A percentile compares a stretch with the other conserved stretches of the same genome.
phyloP scores from a whole-genome alignment of 2,113 vertebrate genomes.

The Corvus moneduloides region DNA sequence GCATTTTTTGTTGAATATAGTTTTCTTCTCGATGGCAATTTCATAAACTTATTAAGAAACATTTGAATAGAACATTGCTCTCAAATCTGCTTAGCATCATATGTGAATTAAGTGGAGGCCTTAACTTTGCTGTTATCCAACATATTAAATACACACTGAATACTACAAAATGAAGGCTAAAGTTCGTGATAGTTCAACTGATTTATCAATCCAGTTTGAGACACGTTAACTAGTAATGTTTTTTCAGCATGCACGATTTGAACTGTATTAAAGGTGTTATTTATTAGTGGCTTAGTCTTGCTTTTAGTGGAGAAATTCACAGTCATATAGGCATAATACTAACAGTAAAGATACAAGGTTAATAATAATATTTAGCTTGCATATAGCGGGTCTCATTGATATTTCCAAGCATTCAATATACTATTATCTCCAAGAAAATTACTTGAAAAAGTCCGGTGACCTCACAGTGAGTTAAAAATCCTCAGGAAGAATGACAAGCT shows the following conservation, averaged over 20 bases:
- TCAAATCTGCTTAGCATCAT: not conserved
- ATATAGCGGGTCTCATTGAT: not conserved
- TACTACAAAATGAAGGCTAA: not conserved
- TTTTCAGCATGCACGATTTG: not conserved
- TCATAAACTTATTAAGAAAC: not conserved
- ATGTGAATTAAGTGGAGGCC: not conserved
- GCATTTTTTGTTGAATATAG: not conserved
- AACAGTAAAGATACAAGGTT: not conserved
- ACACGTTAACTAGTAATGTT: not conserved
- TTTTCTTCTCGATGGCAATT: not conserved
- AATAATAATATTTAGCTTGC: not conserved
- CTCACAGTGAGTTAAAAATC: not conserved
- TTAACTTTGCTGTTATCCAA: not conserved
- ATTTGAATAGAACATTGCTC: not conserved
- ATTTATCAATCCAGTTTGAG: not conserved
- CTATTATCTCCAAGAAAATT: not conserved
- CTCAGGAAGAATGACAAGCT: not conserved
- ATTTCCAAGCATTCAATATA: not conserved
- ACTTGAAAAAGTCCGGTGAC: accelerated
- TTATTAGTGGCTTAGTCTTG: not conserved
- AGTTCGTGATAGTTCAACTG: not conserved
- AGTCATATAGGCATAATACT: not conserved
- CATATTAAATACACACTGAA: not conserved
- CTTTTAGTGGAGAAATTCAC: not conserved
- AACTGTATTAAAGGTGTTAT: not conserved